Evolutionary conservation across 2,888 invertebrate genomes (phyloP), one percentile per base, ranked within the genome.

Genomic region (Leptopilina myrica): DNA sequence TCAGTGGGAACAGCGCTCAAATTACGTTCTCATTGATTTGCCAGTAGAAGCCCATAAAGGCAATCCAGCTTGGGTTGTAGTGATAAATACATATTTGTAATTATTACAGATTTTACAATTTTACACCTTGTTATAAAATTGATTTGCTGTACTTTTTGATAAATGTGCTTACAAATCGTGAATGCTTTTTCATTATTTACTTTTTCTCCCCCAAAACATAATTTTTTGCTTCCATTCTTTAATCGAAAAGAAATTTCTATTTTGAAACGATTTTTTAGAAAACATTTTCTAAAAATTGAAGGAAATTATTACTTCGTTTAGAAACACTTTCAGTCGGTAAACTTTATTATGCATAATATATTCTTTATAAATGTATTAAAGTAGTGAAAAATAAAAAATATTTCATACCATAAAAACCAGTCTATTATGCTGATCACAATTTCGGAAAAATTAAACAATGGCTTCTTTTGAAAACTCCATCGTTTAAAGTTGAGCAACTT

Each of bases 401-500:
- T 15, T 33, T 15, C n/a, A 62, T 62, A 62, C 62, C 62, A 15
- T 20, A 9, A 62, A 62, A 20, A n/a, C 62, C 62, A 62, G 62
- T 62, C 20, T 62, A 8, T 62, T 15, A 7, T 62, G 20, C n/a
- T 62, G 20, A 62, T 62, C 62, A 62, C 62, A 62, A 15, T 62
- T 62, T 62, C 15, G 8, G 62, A 15, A 62, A n/a, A 59, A 59
- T 59, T 8, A 15, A 12, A 15, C 59, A 59, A 59, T 15, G 64
- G 15, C 76, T 49, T 76, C 56, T 12, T 43, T 15, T 11, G 15
- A 20, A 62, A 76, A 62, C 3, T 20, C 62, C 2, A 33, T 79
- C 33, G 49, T 81, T 88, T 87, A 88, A 49, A 94, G 92, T 86
- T 94, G 94, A 79, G 94, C 92, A 26, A 96, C 95, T 93, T 98